Evolutionary conservation across 2,797 vertebrate genomes (phyloP), one percentile per base, ranked within the genome.

Genomic region (Acipenser oxyrinchus): DNA sequence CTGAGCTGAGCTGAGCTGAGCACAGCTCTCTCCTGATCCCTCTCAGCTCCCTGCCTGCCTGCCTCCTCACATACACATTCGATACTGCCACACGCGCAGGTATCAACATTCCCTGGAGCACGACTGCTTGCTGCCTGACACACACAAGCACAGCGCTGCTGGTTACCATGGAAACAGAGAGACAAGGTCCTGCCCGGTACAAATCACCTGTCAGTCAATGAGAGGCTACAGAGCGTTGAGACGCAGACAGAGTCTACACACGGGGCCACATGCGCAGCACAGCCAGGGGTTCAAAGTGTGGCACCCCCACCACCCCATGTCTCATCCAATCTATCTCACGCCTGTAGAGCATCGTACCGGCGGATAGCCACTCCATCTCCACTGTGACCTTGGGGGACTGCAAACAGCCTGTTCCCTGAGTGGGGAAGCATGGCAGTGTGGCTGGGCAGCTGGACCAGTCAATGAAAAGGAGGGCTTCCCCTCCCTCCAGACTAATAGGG

Each of bases 101-200:
- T 0, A 8, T 37, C 65, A 15, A 49, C 66, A 60, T 1, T 67
- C 9, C 12, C 48, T 57, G 13, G 12, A n/a, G 63, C 63, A 48
- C 68, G 67, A 75, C 51, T 57, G 6, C 13, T 66, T 68, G 23
- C 60, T 69, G 48, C 48, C 51, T 11, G 4, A 68, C 51, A 13
- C 48, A 4, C 48, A 12, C 60, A n/a, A n/a, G 23, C 48, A 10
- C 62, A 63, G 23, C 49, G 53, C 53, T 64, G 50, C 11, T 13
- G 13, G 63, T 64, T 51, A 52, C 13, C 5, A 6, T 64, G n/a
- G 55, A 37, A 58, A 66, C 9, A 18, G 63, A 66, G 60, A 66
- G n/a, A 49, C 59, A 51, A 66, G 50, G 49, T 65, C 53, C 63
- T 13, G 53, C 68, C 67, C 65, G 59, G 66, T 65, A 65, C 71